Evolutionary conservation across 2,113 vertebrate genomes (phyloP), one percentile per base, ranked within the genome.

Genomic region (Bettongia penicillata): DNA sequence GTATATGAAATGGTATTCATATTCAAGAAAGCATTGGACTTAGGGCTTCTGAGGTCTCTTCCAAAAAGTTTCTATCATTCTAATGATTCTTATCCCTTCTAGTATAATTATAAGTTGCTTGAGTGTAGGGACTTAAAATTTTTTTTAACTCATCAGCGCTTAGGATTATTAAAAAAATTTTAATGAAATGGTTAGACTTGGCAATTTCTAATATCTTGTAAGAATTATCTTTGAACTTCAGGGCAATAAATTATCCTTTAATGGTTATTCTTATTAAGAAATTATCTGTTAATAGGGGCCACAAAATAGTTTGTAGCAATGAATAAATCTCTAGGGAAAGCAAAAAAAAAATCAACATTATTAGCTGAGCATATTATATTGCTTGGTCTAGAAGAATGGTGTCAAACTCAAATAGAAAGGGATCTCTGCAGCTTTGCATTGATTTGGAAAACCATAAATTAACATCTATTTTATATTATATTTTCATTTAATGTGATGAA

Each of bases 191-290:
- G 94, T 91, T 91, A 48, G 31, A n/a, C 28, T 47, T 68, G 57
- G 31, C 37, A 37, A 68, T 68, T 26, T 68, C 31, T 68, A 68
- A 14, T 4, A 8, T 91, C 43, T 93, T 95, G 9, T 26, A 91
- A 95, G 68, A 93, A 55, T 5, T 93, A 43, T 31, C 37, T 37
- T 93, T 50, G 24, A 91, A 96, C 55, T 93, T 93, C 43, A 53
- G 77, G n/a, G 26, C 91, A 95, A 94, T 93, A 92, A 93, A 52
- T 95, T 22, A 19, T 16, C 94, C 22, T 53, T 93, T 93, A 91
- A 95, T 93, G 24, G 91, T 43, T 96, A 93, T 92, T 91, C 57
- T 24, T 25, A 12, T 3, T 51, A 92, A 94, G 3, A 94, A 91
- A 2, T 19, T 22, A 31, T 91, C 52, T 4, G 0, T 91, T 95